Evolutionary conservation across 2,888 invertebrate species (phyloP), one percentile per base, ranked within the genome.

Genomic region (Hemithea aestivaria): DNA sequence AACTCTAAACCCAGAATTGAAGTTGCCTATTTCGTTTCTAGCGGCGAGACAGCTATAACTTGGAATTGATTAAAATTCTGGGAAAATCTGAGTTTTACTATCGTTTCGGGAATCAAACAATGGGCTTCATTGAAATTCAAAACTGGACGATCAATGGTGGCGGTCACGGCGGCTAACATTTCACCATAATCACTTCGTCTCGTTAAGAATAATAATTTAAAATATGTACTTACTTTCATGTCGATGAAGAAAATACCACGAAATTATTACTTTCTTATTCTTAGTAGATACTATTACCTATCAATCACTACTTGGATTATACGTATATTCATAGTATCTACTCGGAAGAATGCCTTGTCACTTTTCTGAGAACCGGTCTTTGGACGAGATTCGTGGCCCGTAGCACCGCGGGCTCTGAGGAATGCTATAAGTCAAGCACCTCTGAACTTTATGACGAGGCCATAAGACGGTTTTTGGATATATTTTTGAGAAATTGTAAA

Each of bases 281-380:
- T 16, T 16, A 16, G 3, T 16, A 5, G 3, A 16, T 16, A 16
- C 16, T 16, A 16, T 16, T 16, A 16, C 16, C 5, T 28, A 48
- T 44, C 49, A 43, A 43, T 49, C 41, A 39, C 34, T 26, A 25
- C 35, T 44, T 40, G 37, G 35, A 48, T 52, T 48, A 45, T 44
- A 45, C 40, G 5, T 16, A 5, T 16, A 50, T 53, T 58, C 45
- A 43, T 54, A 46, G 46, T 53, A 58, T 56, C 51, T 58, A 58
- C 52, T 65, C 58, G 48, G 61, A 67, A 60, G 66, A 75, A 77
- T 71, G 71, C 68, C 66, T 65, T 64, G 72, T 78, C 66, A 73
- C 67, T 68, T 72, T 82, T 77, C 75, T 63, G 54, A 72, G 73
- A 81, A 82, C 78, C 77, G 77, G 76, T 78, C 67, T 49, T 40